Base-by-base conservation (phyloP, 2,888 invertebrate species). In the Thera britannica region DNA sequence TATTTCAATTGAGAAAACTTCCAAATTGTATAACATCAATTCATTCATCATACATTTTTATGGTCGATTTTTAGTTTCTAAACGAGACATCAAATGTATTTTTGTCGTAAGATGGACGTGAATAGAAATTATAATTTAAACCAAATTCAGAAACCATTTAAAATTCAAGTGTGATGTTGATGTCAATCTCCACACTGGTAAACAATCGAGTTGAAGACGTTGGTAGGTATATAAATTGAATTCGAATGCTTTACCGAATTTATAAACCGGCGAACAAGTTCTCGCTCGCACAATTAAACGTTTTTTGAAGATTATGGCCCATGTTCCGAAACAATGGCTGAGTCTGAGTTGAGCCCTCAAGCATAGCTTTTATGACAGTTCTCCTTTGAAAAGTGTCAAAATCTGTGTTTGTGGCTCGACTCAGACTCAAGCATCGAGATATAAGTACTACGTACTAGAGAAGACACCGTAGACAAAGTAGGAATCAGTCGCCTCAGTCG, bases 151-250 rank as follows among this genome's bases (percentile, higher is more conserved):
- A 63, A 62, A 63, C 9, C 23, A 49, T 65, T 74, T 70, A 62
- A 60, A 55, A 71, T 72, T 74, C 74, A 70, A 23, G 23, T 48
- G 41, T 38, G 23, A 65, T 34, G 46, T 49, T 52, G 67, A 67
- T 72, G 54, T 9, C 63, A 67, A 74, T 73, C 58, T 61, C 68
- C 66, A 63, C 67, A 65, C 65, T 66, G 49, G 48, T 44, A 55
- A 41, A 65, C 64, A 60, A 66, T 66, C 46, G 58, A 58, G 70
- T n/a, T 9, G 54, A 55, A 9, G 48, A 52, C 49, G 36, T 34
- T 9, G 46, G 54, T 46, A 23, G 23, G 23, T 23, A 23, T 23
- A 34, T 58, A 58, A 52, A 58, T 64, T 63, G 23, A 65, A 64
- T 52, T 44, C 38, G 46, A 44, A 58, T 55, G 46, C 6, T 46